Evolutionary conservation across 1,140 invertebrate species (phyloP), one percentile per base, ranked within the genome.

Genomic region (Brachionus asplanchnoidis): DNA sequence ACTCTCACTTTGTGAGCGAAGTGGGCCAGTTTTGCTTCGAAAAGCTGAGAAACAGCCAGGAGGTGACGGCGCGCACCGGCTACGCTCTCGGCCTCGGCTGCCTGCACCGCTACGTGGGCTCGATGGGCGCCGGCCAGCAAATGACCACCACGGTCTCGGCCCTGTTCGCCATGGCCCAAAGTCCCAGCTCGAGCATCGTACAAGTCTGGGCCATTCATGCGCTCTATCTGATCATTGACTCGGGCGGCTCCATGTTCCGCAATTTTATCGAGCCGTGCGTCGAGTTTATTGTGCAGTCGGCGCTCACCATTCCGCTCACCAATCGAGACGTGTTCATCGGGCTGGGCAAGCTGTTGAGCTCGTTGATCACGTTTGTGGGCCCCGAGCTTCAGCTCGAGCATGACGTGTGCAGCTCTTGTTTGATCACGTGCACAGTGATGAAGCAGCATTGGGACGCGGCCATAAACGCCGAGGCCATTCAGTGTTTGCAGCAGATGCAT

Each of bases 161-260:
- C 87, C 89, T 99, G 23, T 89, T 98, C 6, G 96, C 97, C 26
- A 90, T 99, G 3, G 96, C 96, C 0, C 96, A 99, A 91, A 97
- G 99, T 90, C 93, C 92, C 66, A 93, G 94, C 1, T 95, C 95
- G 75, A 94, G 95, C 14, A 93, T 95, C 86, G 94, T 97, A 32
- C 96, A 97, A 92, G 94, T 97, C 42, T 99, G 97, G 97, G 94
- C 97, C 0, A 90, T 99, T 3, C 95, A 99, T 91, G 96, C 97
- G 2, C 89, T 99, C 42, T 94, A 95, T 8, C 92, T 99, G 84
- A 96, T 99, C 85, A 96, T 96, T 28, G 97, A 99, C 89, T 97
- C 96, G 7, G 97, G 97, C 26, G 97, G 97, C 1, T 97, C 97
- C 32, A 98, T 99, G 96, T 99, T 99, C 90, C 92, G 97, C 26